Evolutionary conservation across 2,888 invertebrate species (phyloP).

Genomic region (Ptilodon capucinus): DNA sequence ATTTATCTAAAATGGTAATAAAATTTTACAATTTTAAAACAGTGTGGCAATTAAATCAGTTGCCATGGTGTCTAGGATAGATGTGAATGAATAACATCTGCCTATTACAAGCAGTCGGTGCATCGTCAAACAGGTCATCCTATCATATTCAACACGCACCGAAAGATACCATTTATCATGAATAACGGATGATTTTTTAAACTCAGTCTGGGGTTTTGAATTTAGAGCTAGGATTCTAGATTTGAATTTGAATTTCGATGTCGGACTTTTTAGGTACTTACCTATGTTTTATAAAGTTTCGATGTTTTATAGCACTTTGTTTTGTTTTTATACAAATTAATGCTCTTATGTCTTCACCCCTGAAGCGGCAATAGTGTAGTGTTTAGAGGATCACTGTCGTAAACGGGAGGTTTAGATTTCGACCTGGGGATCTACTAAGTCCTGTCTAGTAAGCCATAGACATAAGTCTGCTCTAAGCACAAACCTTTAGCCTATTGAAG

Average conservation of each 20-base stretch:
- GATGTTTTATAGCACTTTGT: too few species aligned
- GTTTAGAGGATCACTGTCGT: too few species aligned
- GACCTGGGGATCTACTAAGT: too few species aligned
- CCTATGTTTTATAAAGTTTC: too few species aligned
- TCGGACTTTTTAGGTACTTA: neutral
- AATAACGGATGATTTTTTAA: slow-evolving; percentile 48
- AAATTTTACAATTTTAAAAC: slow-evolving; percentile 6
- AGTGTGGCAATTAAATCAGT: slow-evolving; percentile 42
- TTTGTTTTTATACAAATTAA: too few species aligned
- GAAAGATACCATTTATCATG: slow-evolving; percentile 65
- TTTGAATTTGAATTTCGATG: neutral
- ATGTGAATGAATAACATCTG: slow-evolving; percentile 64
- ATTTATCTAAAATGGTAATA: neutral
- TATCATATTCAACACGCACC: slow-evolving; percentile 51
- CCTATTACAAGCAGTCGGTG: slow-evolving; percentile 65
- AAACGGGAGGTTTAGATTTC: too few species aligned
- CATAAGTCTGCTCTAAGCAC: too few species aligned
- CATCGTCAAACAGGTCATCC: slow-evolving; percentile 73
- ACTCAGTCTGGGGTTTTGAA: slow-evolving; percentile 38
- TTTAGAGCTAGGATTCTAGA: slow-evolving; percentile 26
- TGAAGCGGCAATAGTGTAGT: too few species aligned
- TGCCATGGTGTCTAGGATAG: slow-evolving; percentile 48
- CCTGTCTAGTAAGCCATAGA: too few species aligned
- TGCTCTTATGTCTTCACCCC: too few species aligned
- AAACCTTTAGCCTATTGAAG: too few species aligned